Conservation (phyloP, 2,113 vertebrate species). For the Bostrychus sinensis region DNA sequence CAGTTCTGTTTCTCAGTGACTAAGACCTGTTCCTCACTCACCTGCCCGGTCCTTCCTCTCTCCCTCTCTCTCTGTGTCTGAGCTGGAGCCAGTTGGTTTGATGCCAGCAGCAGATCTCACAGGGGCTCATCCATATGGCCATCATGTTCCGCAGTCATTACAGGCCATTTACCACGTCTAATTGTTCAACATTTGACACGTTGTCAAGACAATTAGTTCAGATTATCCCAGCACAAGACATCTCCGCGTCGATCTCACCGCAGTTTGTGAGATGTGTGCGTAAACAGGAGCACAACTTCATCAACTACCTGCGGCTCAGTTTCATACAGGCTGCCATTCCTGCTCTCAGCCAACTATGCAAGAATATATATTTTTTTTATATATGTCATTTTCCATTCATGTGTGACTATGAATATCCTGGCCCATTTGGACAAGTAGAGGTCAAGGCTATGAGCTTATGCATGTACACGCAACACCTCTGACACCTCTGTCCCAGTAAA, state of each 20-base stretch:
- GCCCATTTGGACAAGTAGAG: conserved; percentile 29
- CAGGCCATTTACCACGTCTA: conserved; percentile 68
- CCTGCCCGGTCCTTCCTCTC: conserved; percentile 10
- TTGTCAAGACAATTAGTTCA: conserved; percentile 63
- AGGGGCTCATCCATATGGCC: conserved; percentile 60
- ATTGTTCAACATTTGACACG: conserved; percentile 69
- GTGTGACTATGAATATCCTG: too few species aligned
- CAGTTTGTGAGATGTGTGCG: conserved; percentile 9
- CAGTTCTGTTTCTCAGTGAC: not conserved
- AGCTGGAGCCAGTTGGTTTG: conserved; percentile 43
- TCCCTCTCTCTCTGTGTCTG: conserved; percentile 23
- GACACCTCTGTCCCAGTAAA: too few species aligned
- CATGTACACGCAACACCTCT: too few species aligned
- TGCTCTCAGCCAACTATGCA: too few species aligned
- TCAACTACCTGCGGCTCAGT: not conserved
- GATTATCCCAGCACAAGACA: conserved; percentile 44
- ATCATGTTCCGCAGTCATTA: conserved; percentile 61
- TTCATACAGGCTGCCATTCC: not conserved
- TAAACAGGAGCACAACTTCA: not conserved
- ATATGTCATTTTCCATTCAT: too few species aligned
- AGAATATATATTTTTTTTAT: too few species aligned
- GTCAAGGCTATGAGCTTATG: conserved; percentile 26
- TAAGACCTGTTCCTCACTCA: conserved; percentile 12
- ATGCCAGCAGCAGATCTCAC: conserved; percentile 67
- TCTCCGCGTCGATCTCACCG: conserved; percentile 38